Evolutionary conservation across 2,888 invertebrate species (phyloP).

Genomic region (Pammene aurita): DNA sequence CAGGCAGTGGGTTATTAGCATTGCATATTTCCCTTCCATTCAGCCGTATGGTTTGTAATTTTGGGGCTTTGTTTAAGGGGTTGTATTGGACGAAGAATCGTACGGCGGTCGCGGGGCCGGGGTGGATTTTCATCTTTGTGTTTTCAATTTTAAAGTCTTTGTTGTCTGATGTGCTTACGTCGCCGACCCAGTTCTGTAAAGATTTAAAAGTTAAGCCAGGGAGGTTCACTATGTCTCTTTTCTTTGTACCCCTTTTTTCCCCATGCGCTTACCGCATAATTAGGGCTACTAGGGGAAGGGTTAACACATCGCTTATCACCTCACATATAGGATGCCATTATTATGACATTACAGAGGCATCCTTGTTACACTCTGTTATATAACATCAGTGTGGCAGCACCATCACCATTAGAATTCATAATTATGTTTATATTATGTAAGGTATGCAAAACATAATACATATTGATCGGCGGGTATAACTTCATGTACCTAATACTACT

Average conservation of each 20-base stretch:
- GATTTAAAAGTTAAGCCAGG: neutral
- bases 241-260: too few relatives aligned
- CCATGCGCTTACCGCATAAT: too few relatives aligned
- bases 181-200: slow-evolving; percentile 84
- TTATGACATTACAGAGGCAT: too few relatives aligned
- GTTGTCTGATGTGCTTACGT: slow-evolving; percentile 83
- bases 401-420: too few relatives aligned
- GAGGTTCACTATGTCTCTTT: too few relatives aligned
- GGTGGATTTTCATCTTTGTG: slow-evolving; percentile 81
- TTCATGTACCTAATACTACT: neutral
- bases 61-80: slow-evolving; percentile 73
- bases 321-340: too few relatives aligned
- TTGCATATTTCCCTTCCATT: slow-evolving; percentile 85
- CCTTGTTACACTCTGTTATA: too few relatives aligned
- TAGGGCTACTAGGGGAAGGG: too few relatives aligned
- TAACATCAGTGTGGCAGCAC: too few relatives aligned
- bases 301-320: too few relatives aligned
- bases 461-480: neutral
- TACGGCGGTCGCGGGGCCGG: slow-evolving; percentile 81
- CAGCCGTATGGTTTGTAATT: slow-evolving; percentile 75
- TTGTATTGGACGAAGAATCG: slow-evolving; percentile 85
- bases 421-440: too few relatives aligned
- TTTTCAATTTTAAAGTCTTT: slow-evolving; percentile 84
- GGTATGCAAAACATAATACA: too few relatives aligned
- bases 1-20: slow-evolving; percentile 63